Base-by-base conservation (phyloP, 2,113 vertebrate genomes). In the Ptilonorhynchus violaceus region DNA sequence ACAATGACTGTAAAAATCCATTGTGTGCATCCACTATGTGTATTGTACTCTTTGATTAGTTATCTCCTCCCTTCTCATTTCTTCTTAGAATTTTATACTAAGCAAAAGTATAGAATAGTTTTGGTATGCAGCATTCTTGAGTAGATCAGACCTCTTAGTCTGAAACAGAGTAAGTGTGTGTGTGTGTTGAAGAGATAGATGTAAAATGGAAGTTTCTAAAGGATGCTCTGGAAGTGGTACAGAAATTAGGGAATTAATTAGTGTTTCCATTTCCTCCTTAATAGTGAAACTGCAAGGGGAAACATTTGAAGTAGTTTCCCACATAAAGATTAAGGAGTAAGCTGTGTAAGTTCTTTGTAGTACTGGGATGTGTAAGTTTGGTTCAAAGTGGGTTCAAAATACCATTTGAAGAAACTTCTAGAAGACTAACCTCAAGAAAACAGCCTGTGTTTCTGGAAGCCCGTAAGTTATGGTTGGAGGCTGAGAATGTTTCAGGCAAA, bases 21-120 rank as follows among this genome's bases (percentile, higher is more conserved):
- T 14, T 66, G 9, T 78, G 12, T 49, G 16, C 21, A 78, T 69
- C n/a, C 11, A 11, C 30, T 69, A 0, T 78, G 50, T 2, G 4
- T 74, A 14, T 10, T 66, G 18, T 77, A n/a, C 24, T 59, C 25
- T 55, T 76, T 44, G 9, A 39, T 69, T n/a, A 31, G 12, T 62
- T 72, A 5, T 42, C 7, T 70, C 3, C 6, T 79, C 18, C 13
- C 7, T 69, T 63, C 15, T 73, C 5, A 27, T 58, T 33, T 27
- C 19, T 44, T 68, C 16, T 44, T 25, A 28, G 0, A 0, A 21
- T 24, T 50, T 83, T 56, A 27, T 47, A 42, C 7, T 56, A 56
- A 37, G 13, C 4, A 33, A 28, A 70, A 33, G 1, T 56, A 47
- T 62, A 66, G 49, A 82, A 49, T 19, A 41, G 13, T 35, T 82